Conservation (phyloP, 2,797 vertebrate species). For the Syngnathus acus region DNA sequence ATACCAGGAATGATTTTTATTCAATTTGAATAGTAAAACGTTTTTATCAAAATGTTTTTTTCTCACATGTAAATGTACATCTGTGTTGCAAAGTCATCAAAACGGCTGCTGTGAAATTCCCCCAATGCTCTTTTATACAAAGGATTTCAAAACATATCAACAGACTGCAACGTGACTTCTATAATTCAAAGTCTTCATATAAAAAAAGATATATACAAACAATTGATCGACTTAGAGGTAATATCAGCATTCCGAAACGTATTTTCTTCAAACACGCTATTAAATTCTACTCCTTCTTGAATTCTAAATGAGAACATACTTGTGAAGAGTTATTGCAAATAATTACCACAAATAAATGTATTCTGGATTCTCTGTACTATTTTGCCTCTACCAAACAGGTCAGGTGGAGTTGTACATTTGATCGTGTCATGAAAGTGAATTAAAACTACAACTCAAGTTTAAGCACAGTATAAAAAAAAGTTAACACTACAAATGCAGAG, state of each 20-base stretch:
- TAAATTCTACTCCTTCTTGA: background rate
- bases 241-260: background rate
- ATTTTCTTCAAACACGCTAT: background rate
- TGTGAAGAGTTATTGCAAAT: no score
- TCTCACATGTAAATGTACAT: background rate
- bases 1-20: background rate
- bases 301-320: background rate
- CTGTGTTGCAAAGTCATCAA: background rate
- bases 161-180: background rate
- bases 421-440: no score
- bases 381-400: no score
- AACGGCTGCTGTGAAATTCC: background rate
- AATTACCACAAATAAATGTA: no score
- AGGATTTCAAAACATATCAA: background rate
- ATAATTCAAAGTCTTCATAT: no score
- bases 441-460: no score
- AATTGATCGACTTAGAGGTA: background rate
- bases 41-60: background rate
- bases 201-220: background rate
- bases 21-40: background rate
- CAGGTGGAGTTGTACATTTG: no score
- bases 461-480: no score
- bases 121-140: background rate
- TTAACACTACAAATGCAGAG: no score
- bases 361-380: no score